These are phyloP conservation scores for Sclerurus mexicanus DNA, from an alignment of 2,113 vertebrate genomes.

Conservation along the genomic window DNA sequence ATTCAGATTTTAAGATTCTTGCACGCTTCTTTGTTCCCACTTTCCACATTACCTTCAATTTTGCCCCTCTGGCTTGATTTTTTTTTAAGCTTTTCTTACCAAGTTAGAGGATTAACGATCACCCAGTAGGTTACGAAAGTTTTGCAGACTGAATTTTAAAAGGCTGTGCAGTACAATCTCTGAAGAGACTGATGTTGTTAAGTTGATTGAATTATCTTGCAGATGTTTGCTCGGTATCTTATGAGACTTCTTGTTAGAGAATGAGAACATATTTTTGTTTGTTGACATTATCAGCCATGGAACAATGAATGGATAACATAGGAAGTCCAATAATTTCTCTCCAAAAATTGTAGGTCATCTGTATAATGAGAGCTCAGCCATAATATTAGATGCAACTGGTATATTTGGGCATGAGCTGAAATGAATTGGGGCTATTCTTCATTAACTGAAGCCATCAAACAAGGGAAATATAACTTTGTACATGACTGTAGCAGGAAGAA, in stretches of 20 bases:
- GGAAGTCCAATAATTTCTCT: neutral
- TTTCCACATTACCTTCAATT: neutral
- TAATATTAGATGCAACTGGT: neutral
- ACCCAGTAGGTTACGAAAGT: neutral
- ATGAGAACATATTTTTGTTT: neutral
- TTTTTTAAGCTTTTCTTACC: neutral
- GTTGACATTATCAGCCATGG: neutral
- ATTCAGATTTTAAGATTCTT: constrained; percentile 10
- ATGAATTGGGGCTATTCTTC: constrained; percentile 17
- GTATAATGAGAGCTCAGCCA: neutral
- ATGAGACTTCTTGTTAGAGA: neutral
- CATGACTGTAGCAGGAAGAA: neutral
- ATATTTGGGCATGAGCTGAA: constrained; percentile 4
- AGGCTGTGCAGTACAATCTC: neutral
- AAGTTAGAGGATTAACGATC: neutral
- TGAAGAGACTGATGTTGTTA: neutral
- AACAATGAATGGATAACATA: neutral
- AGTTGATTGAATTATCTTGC: neutral
- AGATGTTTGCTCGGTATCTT: neutral
- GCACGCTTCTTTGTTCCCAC: neutral
- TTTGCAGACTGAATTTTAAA: neutral
- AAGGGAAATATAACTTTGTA: constrained; percentile 27
- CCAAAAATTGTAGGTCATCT: constrained; percentile 11
- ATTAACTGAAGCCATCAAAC: constrained; percentile 12
- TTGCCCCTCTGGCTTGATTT: neutral